Base-by-base conservation (phyloP, 2,797 vertebrate genomes). In the Masticophis lateralis region DNA sequence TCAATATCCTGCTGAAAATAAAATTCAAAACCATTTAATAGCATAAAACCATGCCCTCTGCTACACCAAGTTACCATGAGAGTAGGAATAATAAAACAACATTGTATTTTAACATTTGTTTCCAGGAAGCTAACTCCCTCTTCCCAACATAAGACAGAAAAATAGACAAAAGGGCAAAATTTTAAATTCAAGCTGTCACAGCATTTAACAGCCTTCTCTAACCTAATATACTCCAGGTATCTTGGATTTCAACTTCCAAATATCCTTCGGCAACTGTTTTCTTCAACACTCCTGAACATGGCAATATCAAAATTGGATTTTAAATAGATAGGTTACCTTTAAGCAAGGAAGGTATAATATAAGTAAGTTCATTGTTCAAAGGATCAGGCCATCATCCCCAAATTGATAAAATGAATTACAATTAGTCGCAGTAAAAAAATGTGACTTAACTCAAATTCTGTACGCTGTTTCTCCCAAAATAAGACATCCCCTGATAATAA, bases 111-210 rank as follows among this genome's bases (percentile, higher is more conserved):
- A 83, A 47, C 20, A 12, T 83, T 83, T 83, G 74, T 83, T 47
- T 47, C 74, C 74, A 83, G 20, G 20, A 83, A 47, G 20, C 20
- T 83, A 47, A 83, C 74, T 47, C 37, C 74, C 74, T 83, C 37
- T 83, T 25, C 37, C 18, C 74, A 83, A 83, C 20, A 83, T 10
- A 47, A 47, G 74, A 25, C 20, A 47, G 20, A 83, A 47, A 83
- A 83, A 83, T 83, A 83, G 37, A 10, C 74, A 83, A 83, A 83
- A 47, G 37, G 37, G 8, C 32, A 5, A 1, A 1, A 83, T 53
- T 91, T 93, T 93, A 91, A 92, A 93, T 25, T 83, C 74, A 83
- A 83, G 20, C 37, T 83, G 37, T 83, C 74, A 25, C 20, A 88
- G 56, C n/a, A 59, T 32, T 88, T 47, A 83, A 83, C 10, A 83